Percentiles rank a stretch among this genome's conserved stretches.
phyloP scores from a whole-genome alignment of 2,888 invertebrate species.

The Drosophila subquinaria region DNA sequence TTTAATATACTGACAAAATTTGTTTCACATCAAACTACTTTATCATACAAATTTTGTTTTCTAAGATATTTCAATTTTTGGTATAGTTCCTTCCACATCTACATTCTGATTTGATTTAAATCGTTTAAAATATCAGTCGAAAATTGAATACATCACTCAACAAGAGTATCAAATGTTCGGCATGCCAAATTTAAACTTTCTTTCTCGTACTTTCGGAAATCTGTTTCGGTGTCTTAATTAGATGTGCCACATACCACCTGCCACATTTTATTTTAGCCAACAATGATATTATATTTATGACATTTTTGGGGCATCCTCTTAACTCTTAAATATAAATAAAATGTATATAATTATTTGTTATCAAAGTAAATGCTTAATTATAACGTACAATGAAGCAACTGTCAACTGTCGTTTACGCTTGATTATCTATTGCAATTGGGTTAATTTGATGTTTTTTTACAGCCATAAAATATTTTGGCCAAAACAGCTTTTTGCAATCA shows the following conservation, averaged over 20 bases:
- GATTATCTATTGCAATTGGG: slow-evolving; percentile 28
- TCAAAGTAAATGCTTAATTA: slow-evolving; percentile 22
- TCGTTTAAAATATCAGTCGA: no score
- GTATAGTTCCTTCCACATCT: no score
- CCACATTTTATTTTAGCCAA: slow-evolving; percentile 19
- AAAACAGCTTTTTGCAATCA: slow-evolving; percentile 33
- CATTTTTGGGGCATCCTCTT: slow-evolving; percentile 37
- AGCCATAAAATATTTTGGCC: slow-evolving; percentile 18
- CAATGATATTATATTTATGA: slow-evolving; percentile 32
- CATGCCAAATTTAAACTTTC: background rate
- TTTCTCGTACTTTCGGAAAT: slow-evolving; percentile 19
- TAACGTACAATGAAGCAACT: slow-evolving; percentile 27
- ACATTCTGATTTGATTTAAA: no score
- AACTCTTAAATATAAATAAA: slow-evolving; percentile 3
- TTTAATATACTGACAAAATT: no score
- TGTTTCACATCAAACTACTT: no score
- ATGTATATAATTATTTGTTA: slow-evolving; percentile 29
- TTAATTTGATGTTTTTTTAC: slow-evolving; percentile 25
- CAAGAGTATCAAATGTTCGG: background rate
- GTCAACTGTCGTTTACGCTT: slow-evolving; percentile 17
- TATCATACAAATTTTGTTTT: no score
- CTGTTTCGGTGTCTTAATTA: slow-evolving; percentile 68
- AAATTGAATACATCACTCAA: background rate
- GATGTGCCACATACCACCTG: slow-evolving; percentile 50
- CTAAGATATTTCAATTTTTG: no score